Evolutionary conservation across 1,140 invertebrate genomes (phyloP).

Genomic region (Cepaea nemoralis): DNA sequence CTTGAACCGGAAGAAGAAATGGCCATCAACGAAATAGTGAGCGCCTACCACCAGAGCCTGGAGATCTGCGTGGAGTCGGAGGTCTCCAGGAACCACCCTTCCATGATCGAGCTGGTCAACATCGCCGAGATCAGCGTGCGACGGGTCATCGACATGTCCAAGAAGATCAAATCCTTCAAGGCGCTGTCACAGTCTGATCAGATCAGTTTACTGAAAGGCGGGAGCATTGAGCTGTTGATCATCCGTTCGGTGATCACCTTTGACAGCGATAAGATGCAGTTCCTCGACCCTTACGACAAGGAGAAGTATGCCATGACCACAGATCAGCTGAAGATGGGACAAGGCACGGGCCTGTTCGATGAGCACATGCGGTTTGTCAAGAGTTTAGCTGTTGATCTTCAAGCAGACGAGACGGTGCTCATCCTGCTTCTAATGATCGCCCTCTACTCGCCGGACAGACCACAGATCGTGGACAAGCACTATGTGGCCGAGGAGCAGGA

Average conservation of each 20-base stretch:
- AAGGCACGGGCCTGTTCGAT: slow-evolving; percentile 69
- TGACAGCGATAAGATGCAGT: slow-evolving; percentile 71
- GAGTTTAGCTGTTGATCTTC: slow-evolving; percentile 69
- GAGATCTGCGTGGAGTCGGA: slow-evolving; percentile 67
- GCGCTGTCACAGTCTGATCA: slow-evolving; percentile 72
- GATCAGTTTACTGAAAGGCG: slow-evolving; percentile 73
- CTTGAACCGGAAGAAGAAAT: slow-evolving; percentile 65
- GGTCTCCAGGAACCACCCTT: slow-evolving; percentile 61
- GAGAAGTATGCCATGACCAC: slow-evolving; percentile 68
- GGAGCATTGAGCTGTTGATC: slow-evolving; percentile 75
- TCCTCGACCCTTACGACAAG: slow-evolving; percentile 69
- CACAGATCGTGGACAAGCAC: slow-evolving; percentile 69
- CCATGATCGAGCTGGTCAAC: slow-evolving; percentile 70
- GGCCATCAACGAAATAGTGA: slow-evolving; percentile 67
- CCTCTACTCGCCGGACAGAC: slow-evolving; percentile 74
- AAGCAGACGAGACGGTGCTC: slow-evolving; percentile 73
- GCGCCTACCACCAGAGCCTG: slow-evolving; percentile 68
- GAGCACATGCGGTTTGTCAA: slow-evolving; percentile 75
- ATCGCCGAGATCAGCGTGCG: slow-evolving; percentile 71
- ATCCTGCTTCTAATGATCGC: slow-evolving; percentile 74
- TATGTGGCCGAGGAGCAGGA: slow-evolving; percentile 73
- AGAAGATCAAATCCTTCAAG: slow-evolving; percentile 72
- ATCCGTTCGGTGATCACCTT: slow-evolving; percentile 72
- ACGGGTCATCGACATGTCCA: slow-evolving; percentile 72
- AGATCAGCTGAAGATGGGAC: slow-evolving; percentile 66